phyloP scores from a whole-genome alignment of 2,888 invertebrate genomes.

The Chrysolina oricalcia region DNA sequence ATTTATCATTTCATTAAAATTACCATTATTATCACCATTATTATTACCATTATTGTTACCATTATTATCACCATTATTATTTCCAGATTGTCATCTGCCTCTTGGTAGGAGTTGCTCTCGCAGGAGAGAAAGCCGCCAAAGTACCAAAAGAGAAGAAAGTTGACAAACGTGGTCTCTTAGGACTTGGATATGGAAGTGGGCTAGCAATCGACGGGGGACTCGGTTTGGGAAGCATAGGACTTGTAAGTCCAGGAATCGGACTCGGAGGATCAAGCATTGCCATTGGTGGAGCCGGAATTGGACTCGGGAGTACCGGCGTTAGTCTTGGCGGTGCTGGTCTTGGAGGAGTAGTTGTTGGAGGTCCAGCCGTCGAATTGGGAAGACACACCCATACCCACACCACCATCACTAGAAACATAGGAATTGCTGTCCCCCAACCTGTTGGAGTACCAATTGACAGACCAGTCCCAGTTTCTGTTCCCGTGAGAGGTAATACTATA shows the following conservation, averaged over 20 bases:
- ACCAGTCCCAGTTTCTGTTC: constrained; percentile 66
- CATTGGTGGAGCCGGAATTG: constrained; percentile 4
- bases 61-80: constrained; percentile 8
- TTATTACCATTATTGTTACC: too few species aligned
- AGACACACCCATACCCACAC: constrained; percentile 67
- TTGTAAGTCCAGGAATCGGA: constrained; percentile 34
- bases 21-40: too few species aligned
- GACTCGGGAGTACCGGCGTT: constrained; percentile 21
- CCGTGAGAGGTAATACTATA: constrained; percentile 63
- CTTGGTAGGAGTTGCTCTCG: constrained; percentile 58
- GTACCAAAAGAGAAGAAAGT: constrained; percentile 62
- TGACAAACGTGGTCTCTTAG: constrained; percentile 65
- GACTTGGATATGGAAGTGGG: constrained; percentile 40
- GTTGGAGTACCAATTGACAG: constrained; percentile 72
- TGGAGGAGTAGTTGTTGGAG: constrained; percentile 45
- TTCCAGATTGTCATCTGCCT: constrained; percentile 64
- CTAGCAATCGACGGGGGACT: constrained; percentile 49
- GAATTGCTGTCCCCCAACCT: constrained; percentile 73
- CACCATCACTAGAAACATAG: constrained; percentile 71
- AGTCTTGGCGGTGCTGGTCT: constrained; percentile 49
- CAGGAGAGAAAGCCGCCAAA: constrained; percentile 48
- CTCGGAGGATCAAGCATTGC: not conserved
- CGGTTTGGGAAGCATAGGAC: constrained; percentile 31
- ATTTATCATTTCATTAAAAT: too few species aligned
- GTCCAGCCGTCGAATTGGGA: constrained; percentile 59